Evolutionary conservation across 2,888 invertebrate species (phyloP), one percentile per base, ranked within the genome.

Genomic region (Pterostichus madidus): DNA sequence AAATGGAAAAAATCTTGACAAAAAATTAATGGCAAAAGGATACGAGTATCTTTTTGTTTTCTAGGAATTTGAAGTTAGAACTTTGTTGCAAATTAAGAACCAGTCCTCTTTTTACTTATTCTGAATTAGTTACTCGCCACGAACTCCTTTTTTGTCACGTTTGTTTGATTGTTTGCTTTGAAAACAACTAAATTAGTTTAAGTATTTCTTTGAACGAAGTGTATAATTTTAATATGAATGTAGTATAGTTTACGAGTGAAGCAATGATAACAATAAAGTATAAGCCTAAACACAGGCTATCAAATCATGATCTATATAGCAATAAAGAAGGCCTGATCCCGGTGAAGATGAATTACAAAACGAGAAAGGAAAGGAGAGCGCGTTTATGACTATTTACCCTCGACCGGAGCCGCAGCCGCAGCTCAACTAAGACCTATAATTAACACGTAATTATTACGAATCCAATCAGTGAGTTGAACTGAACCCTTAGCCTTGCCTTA

Each of bases 361-460:
- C 31, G 52, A 75, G 75, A 75, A 75, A 75, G 52, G n/a, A 11
- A 13, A 24, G 64, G 52, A 17, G 46, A 13, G n/a, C 56, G 71
- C 81, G 71, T 81, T 81, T 81, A 81, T 52, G 75, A 75, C 75
- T 81, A 75, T 81, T 81, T 81, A 81, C 75, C 75, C 81, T 71
- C 71, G 53, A 49, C 56, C 71, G 24, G 17, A 8, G 49, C 75
- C 24, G 49, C 75, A n/a, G 17, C 32, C 64, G 52, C 52, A 68
- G 61, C 46, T 52, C 49, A 80, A 80, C 64, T 80, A 64, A 80
- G 61, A 75, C 81, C 81, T 81, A 81, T 81, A 81, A 81, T 81
- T 81, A 81, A 81, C 81, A 81, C 81, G 81, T 81, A 81, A 81
- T 81, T 81, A 81, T 81, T 81, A 81, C 81, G 81, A 81, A 81